phyloP scores from a whole-genome alignment of 1,140 invertebrate species.

The Drosophila miranda region DNA sequence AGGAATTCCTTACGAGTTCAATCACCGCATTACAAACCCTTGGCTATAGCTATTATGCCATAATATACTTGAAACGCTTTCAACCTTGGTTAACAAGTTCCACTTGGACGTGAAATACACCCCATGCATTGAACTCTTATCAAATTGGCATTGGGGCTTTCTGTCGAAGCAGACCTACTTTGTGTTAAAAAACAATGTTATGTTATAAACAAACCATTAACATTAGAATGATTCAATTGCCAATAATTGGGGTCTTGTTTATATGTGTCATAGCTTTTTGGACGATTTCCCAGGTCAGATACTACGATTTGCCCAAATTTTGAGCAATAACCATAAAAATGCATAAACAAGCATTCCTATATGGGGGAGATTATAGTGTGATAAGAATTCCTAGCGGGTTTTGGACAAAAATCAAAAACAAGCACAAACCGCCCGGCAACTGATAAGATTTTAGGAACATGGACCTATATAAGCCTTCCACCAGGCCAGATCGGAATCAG shows the following conservation, averaged over 20 bases:
- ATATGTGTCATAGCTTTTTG: slow-evolving; percentile 52
- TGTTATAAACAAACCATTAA: slow-evolving; percentile 10
- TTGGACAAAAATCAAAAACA: slow-evolving; percentile 43
- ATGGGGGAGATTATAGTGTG: slow-evolving; percentile 25
- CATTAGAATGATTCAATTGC: slow-evolving; percentile 35
- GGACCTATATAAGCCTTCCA: slow-evolving; percentile 51
- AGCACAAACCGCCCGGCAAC: slow-evolving; percentile 15
- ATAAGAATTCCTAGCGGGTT: slow-evolving; percentile 41
- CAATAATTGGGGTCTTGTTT: slow-evolving; percentile 21
- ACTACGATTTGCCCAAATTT: slow-evolving; percentile 52
- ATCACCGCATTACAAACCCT: too few relatives aligned
- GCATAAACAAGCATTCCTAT: neutral
- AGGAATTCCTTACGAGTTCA: too few relatives aligned
- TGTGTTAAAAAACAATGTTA: slow-evolving; percentile 3
- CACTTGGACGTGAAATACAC: neutral
- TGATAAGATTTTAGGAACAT: slow-evolving; percentile 41
- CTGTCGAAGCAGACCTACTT: neutral
- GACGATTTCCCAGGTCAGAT: slow-evolving; percentile 21
- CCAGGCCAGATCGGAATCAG: too few relatives aligned
- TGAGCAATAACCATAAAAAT: slow-evolving; percentile 39
- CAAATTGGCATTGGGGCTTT: slow-evolving; percentile 25
- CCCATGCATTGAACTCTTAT: slow-evolving; percentile 32
- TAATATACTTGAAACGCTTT: neutral
- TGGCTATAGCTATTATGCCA: too few relatives aligned
- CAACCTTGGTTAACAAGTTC: slow-evolving; percentile 24